phyloP scores from a whole-genome alignment of 2,113 vertebrate genomes.

The Bombycilla garrulus region DNA sequence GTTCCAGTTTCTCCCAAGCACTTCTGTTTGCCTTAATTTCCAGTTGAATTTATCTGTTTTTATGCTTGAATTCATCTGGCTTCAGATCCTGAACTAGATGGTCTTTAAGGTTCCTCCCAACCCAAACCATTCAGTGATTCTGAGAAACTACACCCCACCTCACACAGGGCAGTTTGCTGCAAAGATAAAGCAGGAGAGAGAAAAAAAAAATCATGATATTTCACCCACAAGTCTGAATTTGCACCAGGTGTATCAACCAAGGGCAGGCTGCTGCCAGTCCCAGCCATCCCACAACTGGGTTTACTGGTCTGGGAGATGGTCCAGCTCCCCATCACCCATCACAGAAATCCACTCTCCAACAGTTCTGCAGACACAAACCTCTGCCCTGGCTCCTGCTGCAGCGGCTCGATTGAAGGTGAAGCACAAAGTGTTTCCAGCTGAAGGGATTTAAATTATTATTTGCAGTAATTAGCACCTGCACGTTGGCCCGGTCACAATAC shows the following conservation, averaged over 20 bases:
- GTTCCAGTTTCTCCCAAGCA: not conserved
- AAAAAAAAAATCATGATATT: not conserved
- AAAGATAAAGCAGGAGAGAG: not conserved
- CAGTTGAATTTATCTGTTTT: not conserved
- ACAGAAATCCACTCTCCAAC: not conserved
- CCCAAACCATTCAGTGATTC: not conserved
- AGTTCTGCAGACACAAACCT: accelerated
- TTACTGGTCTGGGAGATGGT: not conserved
- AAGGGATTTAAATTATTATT: constrained; percentile 3
- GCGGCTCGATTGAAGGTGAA: not conserved
- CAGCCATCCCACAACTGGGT: not conserved
- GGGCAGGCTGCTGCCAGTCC: not conserved
- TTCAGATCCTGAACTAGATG: not conserved
- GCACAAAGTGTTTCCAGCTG: not conserved
- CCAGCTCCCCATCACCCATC: not conserved
- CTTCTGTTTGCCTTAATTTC: not conserved
- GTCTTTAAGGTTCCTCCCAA: not conserved
- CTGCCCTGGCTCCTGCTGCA: not conserved
- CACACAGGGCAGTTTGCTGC: not conserved
- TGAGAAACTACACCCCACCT: not conserved
- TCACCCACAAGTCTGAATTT: not conserved
- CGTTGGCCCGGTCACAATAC: accelerated
- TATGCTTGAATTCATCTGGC: not conserved
- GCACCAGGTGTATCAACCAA: accelerated
- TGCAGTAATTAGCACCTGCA: constrained; percentile 26